Evolutionary conservation across 1,140 invertebrate genomes (phyloP).

Genomic region (Drosophila lini): DNA sequence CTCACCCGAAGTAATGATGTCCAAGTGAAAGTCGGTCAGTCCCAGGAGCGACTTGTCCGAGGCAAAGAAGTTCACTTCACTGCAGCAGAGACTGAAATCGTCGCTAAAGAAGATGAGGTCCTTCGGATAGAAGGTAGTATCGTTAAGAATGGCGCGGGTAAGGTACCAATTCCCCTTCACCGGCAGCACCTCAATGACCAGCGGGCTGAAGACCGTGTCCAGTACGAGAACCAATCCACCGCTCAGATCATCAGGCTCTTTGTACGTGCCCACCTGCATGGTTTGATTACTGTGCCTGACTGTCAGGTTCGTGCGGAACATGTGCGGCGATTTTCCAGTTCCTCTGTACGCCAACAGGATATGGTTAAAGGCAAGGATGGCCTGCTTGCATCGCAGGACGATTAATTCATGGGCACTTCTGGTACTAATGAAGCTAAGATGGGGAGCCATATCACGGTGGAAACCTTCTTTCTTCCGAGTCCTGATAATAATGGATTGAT

Average conservation of each 20-base stretch:
- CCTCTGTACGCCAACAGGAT: background rate
- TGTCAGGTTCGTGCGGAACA: background rate
- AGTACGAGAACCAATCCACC: conserved; percentile 26
- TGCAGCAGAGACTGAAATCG: conserved; percentile 45
- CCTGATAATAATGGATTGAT: background rate
- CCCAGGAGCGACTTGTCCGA: background rate
- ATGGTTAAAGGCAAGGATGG: background rate
- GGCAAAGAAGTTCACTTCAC: conserved; percentile 11
- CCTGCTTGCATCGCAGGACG: conserved; percentile 7
- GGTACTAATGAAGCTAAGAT: background rate
- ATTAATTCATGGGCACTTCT: background rate
- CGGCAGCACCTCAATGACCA: conserved; percentile 5
- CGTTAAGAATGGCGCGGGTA: background rate
- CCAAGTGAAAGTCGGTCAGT: conserved; percentile 36
- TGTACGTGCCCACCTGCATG: background rate
- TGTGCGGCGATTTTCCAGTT: background rate
- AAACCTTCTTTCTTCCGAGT: accelerated
- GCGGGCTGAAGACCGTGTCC: background rate
- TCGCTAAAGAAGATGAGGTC: conserved; percentile 24
- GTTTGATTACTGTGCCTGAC: accelerated
- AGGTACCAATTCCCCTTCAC: conserved; percentile 41
- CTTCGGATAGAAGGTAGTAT: background rate
- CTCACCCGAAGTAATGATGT: conserved; percentile 30
- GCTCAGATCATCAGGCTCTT: background rate
- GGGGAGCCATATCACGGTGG: too few species aligned